Evolutionary conservation across 2,888 invertebrate species (phyloP), one percentile per base, ranked within the genome.

Genomic region (Mesochorus sp.): DNA sequence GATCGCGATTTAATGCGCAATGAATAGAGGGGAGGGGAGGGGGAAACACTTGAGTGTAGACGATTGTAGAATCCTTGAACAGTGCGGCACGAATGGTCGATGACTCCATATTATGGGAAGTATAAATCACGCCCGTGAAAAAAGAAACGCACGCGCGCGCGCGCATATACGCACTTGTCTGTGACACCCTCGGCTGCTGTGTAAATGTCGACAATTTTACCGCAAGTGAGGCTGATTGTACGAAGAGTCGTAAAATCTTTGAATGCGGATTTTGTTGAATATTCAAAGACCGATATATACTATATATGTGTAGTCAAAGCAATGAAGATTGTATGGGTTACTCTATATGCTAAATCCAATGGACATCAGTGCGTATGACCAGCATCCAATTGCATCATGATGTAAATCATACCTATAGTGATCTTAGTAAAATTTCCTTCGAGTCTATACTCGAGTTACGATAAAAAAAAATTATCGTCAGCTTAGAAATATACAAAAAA

Each of bases 11-110:
- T 67, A 53, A 59, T 34, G 47, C 57, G 53, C 74, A 3, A 6
- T 39, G 19, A 31, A 44, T 8, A 2, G 42, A 55, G 37, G n/a
- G 3, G 26, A 39, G 12, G 37, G 24, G 17, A 44, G 8, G 44
- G 24, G 24, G 44, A 24, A 14, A 26, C 39, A 53, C 66, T 51
- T 10, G 42, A 34, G 68, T 70, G 39, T 47, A 62, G 47, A 75
- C 75, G 75, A 70, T 68, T 47, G 61, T 70, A 49, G 75, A 75
- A 75, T 75, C 62, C 68, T 34, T 55, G 70, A 76, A 49, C 70
- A 70, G 62, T 62, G 28, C 34, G 28, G 24, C 47, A 44, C 19
- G 67, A 31, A 68, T 62, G 62, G 67, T 68, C 61, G 75, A 68
- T 68, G 75, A 75, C 75, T 62, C 53, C 47, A 8, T 34, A 72